Conservation (phyloP, 2,113 vertebrate genomes). For the Bettongia penicillata region DNA sequence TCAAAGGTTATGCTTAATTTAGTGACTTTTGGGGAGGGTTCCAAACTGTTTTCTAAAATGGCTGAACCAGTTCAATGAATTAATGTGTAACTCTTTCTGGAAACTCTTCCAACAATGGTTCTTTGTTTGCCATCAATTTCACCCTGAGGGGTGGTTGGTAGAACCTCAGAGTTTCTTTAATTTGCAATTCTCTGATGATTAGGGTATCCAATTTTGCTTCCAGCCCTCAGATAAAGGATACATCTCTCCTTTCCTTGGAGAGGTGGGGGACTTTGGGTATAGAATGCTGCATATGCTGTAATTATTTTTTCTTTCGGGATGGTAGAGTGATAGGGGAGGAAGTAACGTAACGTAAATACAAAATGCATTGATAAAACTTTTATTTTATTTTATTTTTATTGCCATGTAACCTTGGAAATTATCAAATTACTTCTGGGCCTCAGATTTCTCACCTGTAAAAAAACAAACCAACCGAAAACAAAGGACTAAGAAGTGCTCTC, state of each 20-base stretch:
- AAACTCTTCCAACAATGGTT: neutral
- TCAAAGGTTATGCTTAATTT: neutral
- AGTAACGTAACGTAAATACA: neutral
- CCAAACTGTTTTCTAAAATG: neutral
- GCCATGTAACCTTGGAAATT: neutral
- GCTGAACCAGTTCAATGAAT: neutral
- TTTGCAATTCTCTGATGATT: neutral
- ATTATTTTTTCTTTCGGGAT: neutral
- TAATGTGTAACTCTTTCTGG: neutral
- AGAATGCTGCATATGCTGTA: neutral
- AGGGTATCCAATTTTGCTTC: neutral
- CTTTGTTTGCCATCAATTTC: neutral
- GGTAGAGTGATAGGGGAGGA: neutral
- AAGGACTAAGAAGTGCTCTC: neutral
- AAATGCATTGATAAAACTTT: neutral
- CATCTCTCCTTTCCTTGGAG: neutral
- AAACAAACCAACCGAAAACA: neutral
- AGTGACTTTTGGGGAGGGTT: neutral
- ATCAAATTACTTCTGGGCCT: neutral
- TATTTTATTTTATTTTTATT: neutral
- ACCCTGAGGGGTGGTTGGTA: neutral
- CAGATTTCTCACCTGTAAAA: neutral
- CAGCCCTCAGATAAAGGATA: neutral
- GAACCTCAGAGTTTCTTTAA: neutral
- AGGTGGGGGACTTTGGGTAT: neutral